Evolutionary conservation across 35 echinoderm and acorn worm genomes (phyloP).

Genomic region (Patiria miniata): DNA sequence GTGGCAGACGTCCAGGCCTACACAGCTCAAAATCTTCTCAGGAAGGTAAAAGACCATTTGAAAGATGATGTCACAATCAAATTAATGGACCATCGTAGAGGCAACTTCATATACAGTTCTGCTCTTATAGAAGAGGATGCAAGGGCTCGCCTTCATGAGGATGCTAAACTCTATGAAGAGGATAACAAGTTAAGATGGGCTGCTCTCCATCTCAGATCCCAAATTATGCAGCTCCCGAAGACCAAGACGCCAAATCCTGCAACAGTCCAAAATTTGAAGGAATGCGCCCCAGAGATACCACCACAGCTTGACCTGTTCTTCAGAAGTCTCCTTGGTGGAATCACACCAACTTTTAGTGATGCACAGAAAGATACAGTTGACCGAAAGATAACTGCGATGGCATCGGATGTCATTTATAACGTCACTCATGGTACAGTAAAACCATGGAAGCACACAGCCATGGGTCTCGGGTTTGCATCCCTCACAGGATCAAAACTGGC

Average conservation of each 20-base stretch:
- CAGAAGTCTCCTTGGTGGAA: slow-evolving; percentile 69
- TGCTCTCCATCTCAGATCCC: slow-evolving; percentile 58
- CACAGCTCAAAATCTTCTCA: slow-evolving; percentile 49
- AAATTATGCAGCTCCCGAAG: slow-evolving; percentile 59
- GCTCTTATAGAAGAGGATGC: slow-evolving; percentile 53
- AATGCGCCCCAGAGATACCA: slow-evolving; percentile 63
- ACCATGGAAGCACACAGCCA: slow-evolving; percentile 75
- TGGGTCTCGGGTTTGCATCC: slow-evolving; percentile 72
- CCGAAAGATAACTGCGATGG: slow-evolving; percentile 66
- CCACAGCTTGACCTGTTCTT: slow-evolving; percentile 68
- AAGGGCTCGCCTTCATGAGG: slow-evolving; percentile 36
- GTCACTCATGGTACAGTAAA: slow-evolving; percentile 64
- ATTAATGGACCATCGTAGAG: slow-evolving; percentile 52
- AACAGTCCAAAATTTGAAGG: slow-evolving; percentile 73
- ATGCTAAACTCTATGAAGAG: slow-evolving; percentile 32
- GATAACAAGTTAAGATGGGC: slow-evolving; percentile 69
- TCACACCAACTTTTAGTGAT: slow-evolving; percentile 8
- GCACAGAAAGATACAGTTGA: slow-evolving; percentile 57
- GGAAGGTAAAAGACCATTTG: slow-evolving; percentile 64
- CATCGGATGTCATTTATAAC: slow-evolving; percentile 74
- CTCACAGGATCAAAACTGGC: slow-evolving; percentile 73
- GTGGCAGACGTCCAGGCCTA: slow-evolving; percentile 20
- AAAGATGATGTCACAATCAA: slow-evolving; percentile 43
- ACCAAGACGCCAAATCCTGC: slow-evolving; percentile 70
- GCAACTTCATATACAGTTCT: slow-evolving; percentile 65